Percentiles rank a stretch among this genome's conserved stretches.
Evolutionary conservation across 2,888 invertebrate species (phyloP).

Genomic region (Diaphora mendica): DNA sequence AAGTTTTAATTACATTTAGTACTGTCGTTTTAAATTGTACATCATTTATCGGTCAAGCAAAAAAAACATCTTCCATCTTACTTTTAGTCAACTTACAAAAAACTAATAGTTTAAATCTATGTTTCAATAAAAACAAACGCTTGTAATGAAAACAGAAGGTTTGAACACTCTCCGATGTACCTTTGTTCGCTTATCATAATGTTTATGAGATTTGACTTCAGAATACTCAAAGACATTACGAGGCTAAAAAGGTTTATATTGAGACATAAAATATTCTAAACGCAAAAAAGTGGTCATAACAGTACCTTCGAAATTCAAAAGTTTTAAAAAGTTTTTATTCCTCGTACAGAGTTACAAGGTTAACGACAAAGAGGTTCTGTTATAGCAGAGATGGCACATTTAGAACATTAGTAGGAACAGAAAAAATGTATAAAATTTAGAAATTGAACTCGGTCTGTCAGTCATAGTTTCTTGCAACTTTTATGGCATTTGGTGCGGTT

Average conservation of each 20-base stretch:
- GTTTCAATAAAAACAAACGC: neutral
- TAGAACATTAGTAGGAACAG: too few species aligned
- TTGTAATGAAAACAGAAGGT: neutral
- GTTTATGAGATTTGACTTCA: slow-evolving; percentile 11
- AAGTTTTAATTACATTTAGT: neutral
- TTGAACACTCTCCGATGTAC: neutral
- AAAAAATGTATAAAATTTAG: too few species aligned
- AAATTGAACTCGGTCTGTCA: too few species aligned
- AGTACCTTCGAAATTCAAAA: neutral
- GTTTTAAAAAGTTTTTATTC: neutral
- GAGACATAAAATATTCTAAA: neutral
- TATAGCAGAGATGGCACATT: neutral
- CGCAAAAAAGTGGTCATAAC: neutral
- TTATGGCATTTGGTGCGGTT: neutral
- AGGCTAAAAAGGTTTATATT: slow-evolving; percentile 6
- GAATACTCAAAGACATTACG: neutral
- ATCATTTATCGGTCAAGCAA: neutral
- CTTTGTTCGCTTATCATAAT: slow-evolving; percentile 10
- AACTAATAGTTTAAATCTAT: neutral
- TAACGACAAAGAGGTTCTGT: neutral
- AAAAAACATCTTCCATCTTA: neutral
- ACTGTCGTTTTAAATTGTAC: neutral
- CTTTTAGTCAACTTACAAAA: neutral
- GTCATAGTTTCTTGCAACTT: neutral
- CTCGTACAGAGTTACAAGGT: neutral